phyloP scores from a whole-genome alignment of 1,140 invertebrate species.

The Pseudobourletiella spinata region DNA sequence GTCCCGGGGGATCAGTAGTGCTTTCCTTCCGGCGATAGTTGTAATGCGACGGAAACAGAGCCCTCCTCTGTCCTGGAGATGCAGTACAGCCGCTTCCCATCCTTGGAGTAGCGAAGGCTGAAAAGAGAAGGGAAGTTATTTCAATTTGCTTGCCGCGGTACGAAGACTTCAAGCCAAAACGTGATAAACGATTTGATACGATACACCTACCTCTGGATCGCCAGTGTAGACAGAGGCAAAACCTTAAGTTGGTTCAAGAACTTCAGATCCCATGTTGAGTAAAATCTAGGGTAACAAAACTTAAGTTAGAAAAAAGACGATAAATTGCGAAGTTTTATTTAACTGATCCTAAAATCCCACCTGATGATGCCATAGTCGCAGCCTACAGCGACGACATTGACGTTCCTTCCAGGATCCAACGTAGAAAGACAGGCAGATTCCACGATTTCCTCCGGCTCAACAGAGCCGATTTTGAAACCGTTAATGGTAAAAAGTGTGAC shows the following conservation, averaged over 20 bases:
- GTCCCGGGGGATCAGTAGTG: background rate
- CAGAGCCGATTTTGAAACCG: slow-evolving; percentile 25
- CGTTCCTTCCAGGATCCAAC: slow-evolving; percentile 33
- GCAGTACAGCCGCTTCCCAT: slow-evolving; percentile 31
- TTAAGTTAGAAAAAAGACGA: background rate
- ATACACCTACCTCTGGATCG: slow-evolving; percentile 27
- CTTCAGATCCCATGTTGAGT: slow-evolving; percentile 32
- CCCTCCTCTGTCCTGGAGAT: slow-evolving; percentile 14
- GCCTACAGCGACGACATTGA: slow-evolving; percentile 31
- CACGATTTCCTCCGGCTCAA: slow-evolving; percentile 20
- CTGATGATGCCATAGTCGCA: slow-evolving; percentile 31
- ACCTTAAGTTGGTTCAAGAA: slow-evolving; percentile 33
- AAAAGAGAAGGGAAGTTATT: background rate
- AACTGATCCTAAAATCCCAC: too few relatives aligned
- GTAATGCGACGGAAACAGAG: slow-evolving; percentile 25
- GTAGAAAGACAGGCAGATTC: slow-evolving; percentile 30
- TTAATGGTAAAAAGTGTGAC: slow-evolving; percentile 29
- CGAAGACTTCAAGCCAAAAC: background rate
- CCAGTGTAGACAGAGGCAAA: slow-evolving; percentile 15
- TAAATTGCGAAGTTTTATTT: too few relatives aligned
- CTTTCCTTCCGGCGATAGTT: slow-evolving; percentile 1
- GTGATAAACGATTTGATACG: background rate
- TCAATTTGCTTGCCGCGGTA: background rate
- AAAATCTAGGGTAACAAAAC: slow-evolving; percentile 23
- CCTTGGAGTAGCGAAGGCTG: slow-evolving; percentile 29